Evolutionary conservation across 1,140 invertebrate species (phyloP).

Genomic region (Pseudomyrmex sp.): DNA sequence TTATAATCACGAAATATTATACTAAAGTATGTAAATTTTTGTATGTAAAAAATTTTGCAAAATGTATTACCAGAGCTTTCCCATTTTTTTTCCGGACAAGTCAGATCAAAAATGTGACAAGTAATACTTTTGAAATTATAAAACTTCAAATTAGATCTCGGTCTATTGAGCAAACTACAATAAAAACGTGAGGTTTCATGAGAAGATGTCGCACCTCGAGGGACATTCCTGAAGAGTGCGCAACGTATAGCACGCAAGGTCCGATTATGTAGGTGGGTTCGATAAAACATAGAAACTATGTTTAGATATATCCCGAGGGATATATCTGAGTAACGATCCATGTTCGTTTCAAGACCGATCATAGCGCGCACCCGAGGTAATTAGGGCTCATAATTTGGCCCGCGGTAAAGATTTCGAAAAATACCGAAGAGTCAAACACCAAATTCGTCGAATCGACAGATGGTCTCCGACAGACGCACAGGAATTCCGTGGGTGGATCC

Average conservation of each 20-base stretch:
- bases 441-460: slow-evolving; percentile 79
- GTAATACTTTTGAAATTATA: slow-evolving; percentile 8
- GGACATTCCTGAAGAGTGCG: slow-evolving; percentile 65
- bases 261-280: slow-evolving; percentile 66
- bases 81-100: not conserved
- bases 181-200: slow-evolving; percentile 57
- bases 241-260: not conserved
- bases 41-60: no score
- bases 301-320: slow-evolving; percentile 57
- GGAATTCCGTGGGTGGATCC: slow-evolving; percentile 76
- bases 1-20: no score
- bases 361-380: slow-evolving; percentile 45
- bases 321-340: slow-evolving; percentile 19
- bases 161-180: slow-evolving; percentile 14
- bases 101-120: not conserved
- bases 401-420: slow-evolving; percentile 70
- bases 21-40: no score
- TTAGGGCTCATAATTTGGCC: slow-evolving; percentile 70
- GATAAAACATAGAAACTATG: slow-evolving; percentile 34
- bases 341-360: slow-evolving; percentile 33
- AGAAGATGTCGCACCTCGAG: slow-evolving; percentile 47
- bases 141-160: slow-evolving; percentile 45
- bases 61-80: no score
- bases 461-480: slow-evolving; percentile 64
- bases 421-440: slow-evolving; percentile 49